Evolutionary conservation across 2,797 vertebrate species (phyloP).

Genomic region (Tympanoctomys barrerae): DNA sequence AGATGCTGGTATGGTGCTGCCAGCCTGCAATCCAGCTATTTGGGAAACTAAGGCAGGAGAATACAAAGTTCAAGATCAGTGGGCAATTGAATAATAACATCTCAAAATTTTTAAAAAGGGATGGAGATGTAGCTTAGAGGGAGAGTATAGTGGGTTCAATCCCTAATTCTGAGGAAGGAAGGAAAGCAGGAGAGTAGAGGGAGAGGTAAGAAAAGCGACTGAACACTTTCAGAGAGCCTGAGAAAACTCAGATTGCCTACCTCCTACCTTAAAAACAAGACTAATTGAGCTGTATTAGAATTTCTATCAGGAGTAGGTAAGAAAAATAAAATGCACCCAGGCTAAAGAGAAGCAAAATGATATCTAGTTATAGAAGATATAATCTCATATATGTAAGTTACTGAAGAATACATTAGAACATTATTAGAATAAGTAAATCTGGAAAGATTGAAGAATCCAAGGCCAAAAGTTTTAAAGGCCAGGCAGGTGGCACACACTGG

Average conservation of each 20-base stretch:
- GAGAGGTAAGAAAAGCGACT: neutral
- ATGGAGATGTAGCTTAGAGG: neutral
- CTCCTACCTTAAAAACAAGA: neutral
- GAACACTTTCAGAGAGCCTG: neutral
- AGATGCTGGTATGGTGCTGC: neutral
- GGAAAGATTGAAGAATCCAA: neutral
- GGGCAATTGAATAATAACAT: neutral
- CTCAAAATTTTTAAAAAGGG: neutral
- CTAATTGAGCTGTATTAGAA: neutral
- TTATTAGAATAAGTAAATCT: neutral
- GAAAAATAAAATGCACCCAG: neutral
- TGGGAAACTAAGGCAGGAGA: neutral
- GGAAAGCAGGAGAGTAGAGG: neutral
- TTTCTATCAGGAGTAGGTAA: neutral
- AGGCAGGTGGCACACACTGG: neutral
- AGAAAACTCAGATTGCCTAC: neutral
- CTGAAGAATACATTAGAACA: neutral
- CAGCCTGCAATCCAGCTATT: neutral
- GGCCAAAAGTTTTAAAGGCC: neutral
- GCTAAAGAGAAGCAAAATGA: neutral
- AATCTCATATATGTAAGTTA: neutral
- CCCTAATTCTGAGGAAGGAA: neutral
- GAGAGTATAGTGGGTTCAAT: neutral
- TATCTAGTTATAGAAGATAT: no score
- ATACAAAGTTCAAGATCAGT: neutral